Percentiles rank a stretch among this genome's conserved stretches.
Conservation (phyloP, 1,140 invertebrate species). For the Drosophila jambulina region DNA sequence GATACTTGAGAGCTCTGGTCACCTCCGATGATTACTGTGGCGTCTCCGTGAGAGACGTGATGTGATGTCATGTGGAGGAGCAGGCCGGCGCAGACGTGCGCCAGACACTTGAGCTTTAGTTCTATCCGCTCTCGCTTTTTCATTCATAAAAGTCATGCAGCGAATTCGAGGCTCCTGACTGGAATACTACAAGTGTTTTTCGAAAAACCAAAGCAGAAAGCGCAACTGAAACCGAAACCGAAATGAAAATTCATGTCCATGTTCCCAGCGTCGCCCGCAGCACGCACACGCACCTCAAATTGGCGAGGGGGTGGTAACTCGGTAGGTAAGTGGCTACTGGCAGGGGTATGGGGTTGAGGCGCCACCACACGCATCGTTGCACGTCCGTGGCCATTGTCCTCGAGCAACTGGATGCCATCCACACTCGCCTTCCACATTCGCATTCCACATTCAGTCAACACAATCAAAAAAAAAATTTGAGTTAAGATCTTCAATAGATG, state of each 20-base stretch:
- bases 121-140: slow-evolving; percentile 33
- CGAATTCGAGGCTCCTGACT: slow-evolving; percentile 73
- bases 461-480: slow-evolving; percentile 18
- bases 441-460: slow-evolving; percentile 35
- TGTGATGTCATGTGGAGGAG: slow-evolving; percentile 24
- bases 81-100: slow-evolving; percentile 32
- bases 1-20: slow-evolving; percentile 4
- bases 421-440: slow-evolving; percentile 28
- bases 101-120: slow-evolving; percentile 43
- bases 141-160: slow-evolving; percentile 76
- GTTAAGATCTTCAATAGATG: background rate
- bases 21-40: slow-evolving; percentile 7
- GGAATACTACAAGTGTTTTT: slow-evolving; percentile 75
- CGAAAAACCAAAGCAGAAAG: slow-evolving; percentile 73
- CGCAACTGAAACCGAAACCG: slow-evolving; percentile 63
- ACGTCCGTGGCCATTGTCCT: slow-evolving; percentile 74
- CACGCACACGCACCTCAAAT: slow-evolving; percentile 75
- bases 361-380: slow-evolving; percentile 67
- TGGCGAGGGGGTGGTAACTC: slow-evolving; percentile 35
- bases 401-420: slow-evolving; percentile 32
- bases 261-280: slow-evolving; percentile 72
- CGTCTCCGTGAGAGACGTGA: slow-evolving; percentile 22
- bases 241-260: slow-evolving; percentile 70
- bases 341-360: slow-evolving; percentile 14
- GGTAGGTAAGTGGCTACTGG: background rate